These are phyloP conservation scores for Parnassius glacialis DNA, from an alignment of 2,888 invertebrate species.

Conservation along the genomic window DNA sequence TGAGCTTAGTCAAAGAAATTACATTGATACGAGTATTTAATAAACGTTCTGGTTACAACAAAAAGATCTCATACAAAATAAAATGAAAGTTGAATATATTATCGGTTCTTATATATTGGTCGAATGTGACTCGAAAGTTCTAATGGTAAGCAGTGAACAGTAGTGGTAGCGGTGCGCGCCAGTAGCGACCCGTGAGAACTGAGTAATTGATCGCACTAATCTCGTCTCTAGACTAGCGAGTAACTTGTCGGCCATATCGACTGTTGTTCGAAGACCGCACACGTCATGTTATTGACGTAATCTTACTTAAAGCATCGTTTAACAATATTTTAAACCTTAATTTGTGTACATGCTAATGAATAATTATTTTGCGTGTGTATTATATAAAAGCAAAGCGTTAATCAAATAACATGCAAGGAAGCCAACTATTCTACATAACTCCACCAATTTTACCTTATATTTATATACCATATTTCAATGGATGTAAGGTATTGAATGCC, in stretches of 20 bases:
- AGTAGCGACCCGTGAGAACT: conserved; percentile 63
- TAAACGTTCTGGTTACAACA: no score
- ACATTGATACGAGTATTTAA: no score
- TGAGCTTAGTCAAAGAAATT: no score
- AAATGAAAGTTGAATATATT: conserved; percentile 6
- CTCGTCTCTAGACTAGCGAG: conserved; percentile 52
- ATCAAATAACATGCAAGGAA: no score
- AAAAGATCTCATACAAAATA: no score
- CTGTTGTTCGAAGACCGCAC: conserved; percentile 24
- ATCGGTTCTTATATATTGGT: conserved; percentile 30
- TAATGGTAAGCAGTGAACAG: conserved; percentile 29
- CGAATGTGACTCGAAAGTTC: conserved; percentile 10
- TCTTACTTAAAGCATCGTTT: not conserved
- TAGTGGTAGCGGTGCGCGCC: conserved; percentile 35
- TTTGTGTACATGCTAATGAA: no score
- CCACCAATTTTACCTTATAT: no score
- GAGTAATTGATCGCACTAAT: conserved; percentile 70
- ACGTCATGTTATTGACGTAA: conserved; percentile 18
- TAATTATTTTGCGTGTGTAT: not conserved
- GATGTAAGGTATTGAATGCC: no score
- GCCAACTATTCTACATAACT: no score
- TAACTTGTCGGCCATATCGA: conserved; percentile 22
- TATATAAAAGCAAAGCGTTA: no score
- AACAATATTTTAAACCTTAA: not conserved
- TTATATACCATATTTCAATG: no score